Conservation (phyloP, 2,797 vertebrate species). For the Ciconia nigra region DNA sequence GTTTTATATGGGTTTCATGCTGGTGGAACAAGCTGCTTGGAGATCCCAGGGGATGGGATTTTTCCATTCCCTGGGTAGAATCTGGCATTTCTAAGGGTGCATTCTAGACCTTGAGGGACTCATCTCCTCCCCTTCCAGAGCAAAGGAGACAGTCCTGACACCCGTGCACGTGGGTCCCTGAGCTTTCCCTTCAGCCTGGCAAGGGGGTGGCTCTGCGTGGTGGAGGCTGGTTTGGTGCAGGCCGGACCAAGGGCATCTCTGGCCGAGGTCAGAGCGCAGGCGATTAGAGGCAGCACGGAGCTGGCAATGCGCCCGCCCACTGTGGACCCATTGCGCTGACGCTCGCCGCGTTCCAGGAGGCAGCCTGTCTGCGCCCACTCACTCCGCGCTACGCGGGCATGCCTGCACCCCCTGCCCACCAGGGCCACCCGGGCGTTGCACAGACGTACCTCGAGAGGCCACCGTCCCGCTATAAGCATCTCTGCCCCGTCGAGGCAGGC, state of each 20-base stretch:
- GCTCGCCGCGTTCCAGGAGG: fast-evolving
- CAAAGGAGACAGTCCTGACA: background rate
- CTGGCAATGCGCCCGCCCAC: fast-evolving
- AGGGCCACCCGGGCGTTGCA: fast-evolving
- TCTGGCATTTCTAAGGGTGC: background rate
- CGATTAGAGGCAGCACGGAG: background rate
- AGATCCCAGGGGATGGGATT: background rate
- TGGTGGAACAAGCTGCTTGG: background rate
- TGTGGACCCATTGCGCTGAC: fast-evolving
- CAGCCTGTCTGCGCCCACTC: background rate
- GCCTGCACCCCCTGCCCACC: background rate
- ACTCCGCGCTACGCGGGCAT: fast-evolving
- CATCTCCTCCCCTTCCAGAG: background rate
- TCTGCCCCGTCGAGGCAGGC: fast-evolving
- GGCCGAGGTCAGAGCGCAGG: fast-evolving
- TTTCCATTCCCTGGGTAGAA: background rate
- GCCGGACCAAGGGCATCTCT: background rate
- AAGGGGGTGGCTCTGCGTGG: fast-evolving
- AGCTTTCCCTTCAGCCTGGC: fast-evolving
- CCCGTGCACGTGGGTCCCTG: fast-evolving
- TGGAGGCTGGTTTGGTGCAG: fast-evolving
- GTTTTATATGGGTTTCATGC: background rate
- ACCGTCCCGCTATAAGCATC: fast-evolving
- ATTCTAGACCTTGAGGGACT: background rate
- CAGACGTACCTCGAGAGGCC: fast-evolving